phyloP scores from a whole-genome alignment of 2,113 vertebrate species.

The Neotoma lepida region DNA sequence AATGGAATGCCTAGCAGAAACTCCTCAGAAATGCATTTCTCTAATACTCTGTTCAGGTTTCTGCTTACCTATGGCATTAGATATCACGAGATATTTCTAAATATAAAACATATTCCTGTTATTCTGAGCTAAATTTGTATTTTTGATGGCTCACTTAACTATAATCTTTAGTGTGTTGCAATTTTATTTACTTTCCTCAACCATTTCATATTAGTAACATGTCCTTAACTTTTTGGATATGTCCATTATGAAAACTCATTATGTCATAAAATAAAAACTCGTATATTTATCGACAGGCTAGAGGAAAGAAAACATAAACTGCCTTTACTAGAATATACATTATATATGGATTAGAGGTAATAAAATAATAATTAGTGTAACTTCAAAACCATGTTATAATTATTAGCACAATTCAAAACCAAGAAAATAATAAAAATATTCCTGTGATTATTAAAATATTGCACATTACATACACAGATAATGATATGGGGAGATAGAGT shows the following conservation, averaged over 20 bases:
- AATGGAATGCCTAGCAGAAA: slow-evolving; percentile 36
- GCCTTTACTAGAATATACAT: not conserved
- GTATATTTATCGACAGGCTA: not conserved
- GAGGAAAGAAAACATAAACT: not conserved
- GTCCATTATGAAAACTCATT: not conserved
- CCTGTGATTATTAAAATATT: not conserved
- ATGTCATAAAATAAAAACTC: not conserved
- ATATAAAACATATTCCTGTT: not conserved
- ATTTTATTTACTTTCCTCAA: not conserved
- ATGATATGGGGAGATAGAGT: not conserved
- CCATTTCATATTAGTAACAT: not conserved
- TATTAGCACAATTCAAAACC: not conserved
- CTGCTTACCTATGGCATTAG: not conserved
- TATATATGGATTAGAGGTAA: not conserved
- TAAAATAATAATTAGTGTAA: not conserved
- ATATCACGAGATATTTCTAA: not conserved
- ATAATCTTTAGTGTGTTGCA: not conserved
- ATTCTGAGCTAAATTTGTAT: not conserved
- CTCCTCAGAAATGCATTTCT: slow-evolving; percentile 39
- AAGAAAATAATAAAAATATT: not conserved
- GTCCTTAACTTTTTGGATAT: not conserved
- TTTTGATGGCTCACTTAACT: not conserved
- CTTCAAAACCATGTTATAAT: not conserved
- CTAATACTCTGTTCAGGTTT: not conserved
- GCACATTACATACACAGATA: not conserved